Conservation (phyloP, 2,888 invertebrate genomes). For the Caradrina kadenii region DNA sequence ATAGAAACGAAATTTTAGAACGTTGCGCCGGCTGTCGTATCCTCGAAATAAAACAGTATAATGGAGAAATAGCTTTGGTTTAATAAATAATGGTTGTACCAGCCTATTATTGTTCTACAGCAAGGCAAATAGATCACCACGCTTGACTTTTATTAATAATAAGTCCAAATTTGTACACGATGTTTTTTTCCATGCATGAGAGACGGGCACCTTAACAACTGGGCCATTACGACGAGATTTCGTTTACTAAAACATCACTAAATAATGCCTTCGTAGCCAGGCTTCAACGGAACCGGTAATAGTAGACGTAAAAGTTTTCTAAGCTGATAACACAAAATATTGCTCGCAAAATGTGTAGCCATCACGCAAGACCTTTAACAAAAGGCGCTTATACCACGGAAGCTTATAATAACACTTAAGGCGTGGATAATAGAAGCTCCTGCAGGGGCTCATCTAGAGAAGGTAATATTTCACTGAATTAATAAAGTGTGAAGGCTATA, state of each 20-base stretch:
- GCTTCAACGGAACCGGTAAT: constrained; percentile 2
- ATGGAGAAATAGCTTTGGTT: constrained; percentile 20
- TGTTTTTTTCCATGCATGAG: too few species aligned
- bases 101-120: too few species aligned
- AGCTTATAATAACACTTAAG: constrained; percentile 37
- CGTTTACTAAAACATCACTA: constrained; percentile 18
- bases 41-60: constrained; percentile 29
- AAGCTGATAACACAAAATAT: constrained; percentile 21
- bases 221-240: too few species aligned
- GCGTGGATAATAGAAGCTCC: constrained; percentile 37
- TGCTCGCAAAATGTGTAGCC: constrained; percentile 30
- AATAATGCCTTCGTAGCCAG: constrained; percentile 13
- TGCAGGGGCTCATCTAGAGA: constrained; percentile 47
- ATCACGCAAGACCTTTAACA: constrained; percentile 28
- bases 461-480: constrained; percentile 62
- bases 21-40: constrained; percentile 22
- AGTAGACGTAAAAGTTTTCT: neutral
- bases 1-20: constrained; percentile 47
- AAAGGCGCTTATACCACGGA: constrained; percentile 27
- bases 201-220: too few species aligned
- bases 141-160: too few species aligned
- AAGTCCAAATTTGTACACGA: too few species aligned
- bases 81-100: neutral
- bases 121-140: too few species aligned
- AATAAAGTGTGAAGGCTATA: constrained; percentile 63